Percentiles rank a stretch among this genome's conserved stretches.
Conservation (phyloP, 2,888 invertebrate species). For the Oscheius onirici region DNA sequence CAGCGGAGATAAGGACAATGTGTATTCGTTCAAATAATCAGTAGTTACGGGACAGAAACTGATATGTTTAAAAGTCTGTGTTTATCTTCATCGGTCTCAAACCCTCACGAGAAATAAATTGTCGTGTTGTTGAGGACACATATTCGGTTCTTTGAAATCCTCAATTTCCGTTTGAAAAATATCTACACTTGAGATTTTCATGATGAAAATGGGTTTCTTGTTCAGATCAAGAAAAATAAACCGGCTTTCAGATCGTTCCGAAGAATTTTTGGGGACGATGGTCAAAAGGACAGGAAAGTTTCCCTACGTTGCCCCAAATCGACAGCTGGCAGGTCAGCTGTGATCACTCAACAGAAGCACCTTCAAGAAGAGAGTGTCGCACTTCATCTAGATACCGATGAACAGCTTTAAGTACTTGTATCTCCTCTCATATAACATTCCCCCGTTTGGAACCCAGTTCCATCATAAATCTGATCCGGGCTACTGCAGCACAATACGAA, state of each 20-base stretch:
- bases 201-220: not conserved
- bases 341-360: not conserved
- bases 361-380: constrained; percentile 37
- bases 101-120: too few relatives aligned
- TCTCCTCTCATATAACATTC: constrained; percentile 3
- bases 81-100: too few relatives aligned
- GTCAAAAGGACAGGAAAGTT: constrained; percentile 1
- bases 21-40: too few relatives aligned
- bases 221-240: too few relatives aligned
- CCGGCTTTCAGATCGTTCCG: constrained; percentile 14
- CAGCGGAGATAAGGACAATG: too few relatives aligned
- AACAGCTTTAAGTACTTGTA: constrained; percentile 37
- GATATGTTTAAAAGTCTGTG: too few relatives aligned
- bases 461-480: constrained; percentile 7
- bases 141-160: too few relatives aligned
- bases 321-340: constrained; percentile 8
- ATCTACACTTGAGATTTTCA: not conserved
- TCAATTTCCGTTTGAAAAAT: not conserved
- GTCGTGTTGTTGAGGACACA: too few relatives aligned
- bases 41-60: too few relatives aligned
- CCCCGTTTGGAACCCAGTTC: constrained; percentile 16
- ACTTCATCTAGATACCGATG: constrained; percentile 41
- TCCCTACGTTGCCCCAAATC: constrained; percentile 7
- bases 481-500: constrained; percentile 10
- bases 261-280: constrained; percentile 21